Percentiles rank a stretch among this genome's conserved stretches.
phyloP scores from a whole-genome alignment of 1,140 invertebrate species.

The Drosophila leontia region DNA sequence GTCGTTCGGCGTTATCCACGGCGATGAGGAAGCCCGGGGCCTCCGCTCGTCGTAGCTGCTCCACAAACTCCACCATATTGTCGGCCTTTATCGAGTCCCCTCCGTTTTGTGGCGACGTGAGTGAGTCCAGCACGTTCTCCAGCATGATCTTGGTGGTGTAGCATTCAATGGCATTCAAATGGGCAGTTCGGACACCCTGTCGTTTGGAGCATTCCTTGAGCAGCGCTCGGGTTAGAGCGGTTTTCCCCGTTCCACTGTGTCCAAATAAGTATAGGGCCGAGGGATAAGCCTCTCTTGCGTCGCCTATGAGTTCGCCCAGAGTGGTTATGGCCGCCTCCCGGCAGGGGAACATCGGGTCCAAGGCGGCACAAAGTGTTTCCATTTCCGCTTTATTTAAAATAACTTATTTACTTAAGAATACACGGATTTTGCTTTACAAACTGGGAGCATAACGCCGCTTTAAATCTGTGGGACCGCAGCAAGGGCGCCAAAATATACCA shows the following conservation, averaged over 20 bases:
- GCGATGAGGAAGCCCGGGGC: conserved; percentile 86
- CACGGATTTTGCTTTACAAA: conserved; percentile 19
- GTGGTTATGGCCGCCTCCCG: conserved; percentile 87
- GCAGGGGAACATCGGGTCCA: conserved; percentile 85
- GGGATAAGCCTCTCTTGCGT: conserved; percentile 87
- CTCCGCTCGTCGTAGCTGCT: conserved; percentile 83
- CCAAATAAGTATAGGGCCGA: conserved; percentile 91
- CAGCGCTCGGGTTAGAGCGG: conserved; percentile 87
- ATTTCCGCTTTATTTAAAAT: conserved; percentile 16
- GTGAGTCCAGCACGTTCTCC: conserved; percentile 90
- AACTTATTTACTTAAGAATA: neutral
- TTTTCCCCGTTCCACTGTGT: conserved; percentile 92
- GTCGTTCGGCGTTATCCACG: conserved; percentile 92
- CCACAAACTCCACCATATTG: conserved; percentile 90
- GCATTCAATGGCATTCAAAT: conserved; percentile 93
- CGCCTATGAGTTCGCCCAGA: conserved; percentile 87
- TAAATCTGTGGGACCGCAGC: neutral
- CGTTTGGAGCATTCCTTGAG: conserved; percentile 84
- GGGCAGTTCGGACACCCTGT: conserved; percentile 87
- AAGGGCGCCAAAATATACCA: conserved; percentile 12
- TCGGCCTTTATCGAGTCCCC: conserved; percentile 87
- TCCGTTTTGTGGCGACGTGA: conserved; percentile 68
- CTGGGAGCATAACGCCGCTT: neutral
- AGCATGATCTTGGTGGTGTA: conserved; percentile 91
- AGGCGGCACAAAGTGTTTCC: conserved; percentile 49